Evolutionary conservation across 53 echinoderm and acorn worm species (phyloP).

Genomic region (Patiria pectinifera): DNA sequence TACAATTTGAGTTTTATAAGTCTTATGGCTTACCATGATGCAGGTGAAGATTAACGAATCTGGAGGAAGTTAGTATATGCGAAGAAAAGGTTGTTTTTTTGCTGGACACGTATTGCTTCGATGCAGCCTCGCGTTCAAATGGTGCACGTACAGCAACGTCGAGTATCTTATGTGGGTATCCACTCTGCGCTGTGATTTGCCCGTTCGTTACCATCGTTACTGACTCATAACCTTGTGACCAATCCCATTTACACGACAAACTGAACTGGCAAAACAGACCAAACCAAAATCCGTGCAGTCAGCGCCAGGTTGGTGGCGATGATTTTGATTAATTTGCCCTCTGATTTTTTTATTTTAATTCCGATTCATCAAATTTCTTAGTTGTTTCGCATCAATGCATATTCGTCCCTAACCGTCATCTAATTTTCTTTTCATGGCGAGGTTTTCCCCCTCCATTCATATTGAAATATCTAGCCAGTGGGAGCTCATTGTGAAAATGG

Average conservation of each 20-base stretch:
- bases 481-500: too few relatives aligned
- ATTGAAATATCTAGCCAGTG: too few relatives aligned
- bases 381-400: neutral
- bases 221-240: too few relatives aligned
- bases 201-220: neutral
- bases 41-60: neutral
- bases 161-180: neutral
- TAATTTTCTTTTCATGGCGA: too few relatives aligned
- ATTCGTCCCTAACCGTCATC: neutral
- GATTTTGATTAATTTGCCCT: neutral
- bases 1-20: too few relatives aligned
- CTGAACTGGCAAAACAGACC: too few relatives aligned
- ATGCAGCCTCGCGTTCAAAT: slow-evolving; percentile 1
- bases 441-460: too few relatives aligned
- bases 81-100: neutral
- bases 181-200: neutral
- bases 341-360: neutral
- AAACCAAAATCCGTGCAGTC: neutral
- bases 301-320: neutral
- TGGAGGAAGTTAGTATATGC: neutral
- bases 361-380: neutral
- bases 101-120: neutral
- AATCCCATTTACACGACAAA: too few relatives aligned
- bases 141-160: neutral
- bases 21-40: neutral